Conservation (phyloP, 2,888 invertebrate species). For the Uropetala carovei region DNA sequence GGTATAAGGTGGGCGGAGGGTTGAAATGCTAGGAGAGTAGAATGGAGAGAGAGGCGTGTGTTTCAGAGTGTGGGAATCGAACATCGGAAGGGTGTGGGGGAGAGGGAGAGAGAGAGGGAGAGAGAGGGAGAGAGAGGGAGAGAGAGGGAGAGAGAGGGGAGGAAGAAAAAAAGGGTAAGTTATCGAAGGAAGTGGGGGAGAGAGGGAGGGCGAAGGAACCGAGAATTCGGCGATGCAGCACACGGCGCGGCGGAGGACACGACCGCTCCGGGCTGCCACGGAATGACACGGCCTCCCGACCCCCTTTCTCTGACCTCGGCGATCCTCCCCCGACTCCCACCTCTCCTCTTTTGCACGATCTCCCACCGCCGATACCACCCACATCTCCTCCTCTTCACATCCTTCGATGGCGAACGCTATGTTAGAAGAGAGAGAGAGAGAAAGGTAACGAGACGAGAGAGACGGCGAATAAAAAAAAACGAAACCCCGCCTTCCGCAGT, state of each 20-base stretch:
- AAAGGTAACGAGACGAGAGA: too few species aligned
- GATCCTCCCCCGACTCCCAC: neutral
- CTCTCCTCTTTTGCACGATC: neutral
- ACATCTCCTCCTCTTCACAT: neutral
- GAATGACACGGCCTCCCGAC: constrained; percentile 29
- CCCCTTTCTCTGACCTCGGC: constrained; percentile 10
- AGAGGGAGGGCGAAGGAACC: too few species aligned
- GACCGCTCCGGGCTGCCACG: constrained; percentile 27
- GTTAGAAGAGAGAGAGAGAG: neutral
- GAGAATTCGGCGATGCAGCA: constrained; percentile 6
- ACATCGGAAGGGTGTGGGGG: neutral
- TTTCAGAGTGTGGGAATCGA: constrained; percentile 25
- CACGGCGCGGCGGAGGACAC: neutral
- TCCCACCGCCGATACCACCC: neutral
- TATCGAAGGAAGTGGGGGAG: too few species aligned
- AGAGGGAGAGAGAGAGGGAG: neutral
- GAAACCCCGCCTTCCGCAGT: neutral
- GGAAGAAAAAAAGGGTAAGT: too few species aligned
- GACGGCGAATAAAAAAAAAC: neutral
- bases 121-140: neutral
- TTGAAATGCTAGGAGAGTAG: neutral
- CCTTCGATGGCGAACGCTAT: neutral
- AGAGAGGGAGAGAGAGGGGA: too few species aligned
- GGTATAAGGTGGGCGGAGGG: constrained; percentile 3
- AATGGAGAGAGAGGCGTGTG: neutral